Percentiles rank a stretch among this genome's conserved stretches.
Evolutionary conservation across 2,797 vertebrate genomes (phyloP).

Genomic region (Erpetoichthys calabaricus): DNA sequence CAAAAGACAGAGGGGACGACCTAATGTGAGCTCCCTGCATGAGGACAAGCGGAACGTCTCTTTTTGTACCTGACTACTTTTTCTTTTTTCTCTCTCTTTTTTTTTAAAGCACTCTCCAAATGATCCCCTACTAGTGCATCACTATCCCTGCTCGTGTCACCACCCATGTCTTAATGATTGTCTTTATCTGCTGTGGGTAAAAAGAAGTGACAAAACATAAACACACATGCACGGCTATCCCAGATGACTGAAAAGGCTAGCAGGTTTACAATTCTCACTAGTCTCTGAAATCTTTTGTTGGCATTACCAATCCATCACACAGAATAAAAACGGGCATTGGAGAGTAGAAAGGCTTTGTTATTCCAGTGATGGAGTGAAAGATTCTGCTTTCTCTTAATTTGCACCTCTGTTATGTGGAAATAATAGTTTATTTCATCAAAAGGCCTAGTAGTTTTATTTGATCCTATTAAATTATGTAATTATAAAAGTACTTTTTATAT

Average conservation of each 20-base stretch:
- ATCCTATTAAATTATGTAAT: too few species aligned
- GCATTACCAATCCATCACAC: too few species aligned
- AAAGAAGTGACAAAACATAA: background rate
- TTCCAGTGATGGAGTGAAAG: too few species aligned
- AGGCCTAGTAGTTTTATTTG: too few species aligned
- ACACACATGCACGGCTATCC: background rate
- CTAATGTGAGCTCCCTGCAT: constrained; percentile 3
- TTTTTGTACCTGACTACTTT: background rate
- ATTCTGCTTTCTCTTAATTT: too few species aligned
- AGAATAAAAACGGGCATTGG: too few species aligned
- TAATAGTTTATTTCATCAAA: too few species aligned
- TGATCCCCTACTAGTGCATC: background rate
- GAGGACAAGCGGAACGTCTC: background rate
- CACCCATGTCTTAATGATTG: background rate
- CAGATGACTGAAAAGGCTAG: background rate
- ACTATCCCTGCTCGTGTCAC: background rate
- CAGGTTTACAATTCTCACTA: background rate
- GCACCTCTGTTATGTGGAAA: too few species aligned
- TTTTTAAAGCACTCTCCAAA: background rate
- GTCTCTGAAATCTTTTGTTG: background rate
- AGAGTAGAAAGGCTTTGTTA: too few species aligned
- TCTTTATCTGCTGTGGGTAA: background rate
- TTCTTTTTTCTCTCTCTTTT: background rate
- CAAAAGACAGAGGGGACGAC: background rate
- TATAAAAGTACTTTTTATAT: too few species aligned